Evolutionary conservation across 2,888 invertebrate genomes (phyloP).

Genomic region (Drosophila colorata): DNA sequence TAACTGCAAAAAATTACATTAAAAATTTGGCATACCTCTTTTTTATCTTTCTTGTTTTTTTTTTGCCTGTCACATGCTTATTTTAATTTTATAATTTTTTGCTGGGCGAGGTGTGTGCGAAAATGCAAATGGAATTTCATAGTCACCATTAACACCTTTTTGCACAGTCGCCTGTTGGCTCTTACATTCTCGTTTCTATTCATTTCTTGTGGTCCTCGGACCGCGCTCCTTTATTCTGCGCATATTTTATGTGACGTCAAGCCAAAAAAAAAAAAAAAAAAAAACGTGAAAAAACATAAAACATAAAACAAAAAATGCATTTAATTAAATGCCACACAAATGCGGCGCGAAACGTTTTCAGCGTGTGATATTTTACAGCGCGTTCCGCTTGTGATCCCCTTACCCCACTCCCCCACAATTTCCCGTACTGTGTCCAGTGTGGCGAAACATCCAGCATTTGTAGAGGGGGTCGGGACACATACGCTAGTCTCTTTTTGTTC

Average conservation of each 20-base stretch:
- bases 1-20: constrained; percentile 64
- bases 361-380: constrained; percentile 66
- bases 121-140: constrained; percentile 81
- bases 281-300: constrained; percentile 11
- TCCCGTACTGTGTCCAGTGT: constrained; percentile 10
- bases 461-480: not conserved
- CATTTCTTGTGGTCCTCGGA: constrained; percentile 36
- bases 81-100: constrained; percentile 55
- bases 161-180: constrained; percentile 52
- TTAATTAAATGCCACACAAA: constrained; percentile 80
- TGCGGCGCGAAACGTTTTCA: constrained; percentile 72
- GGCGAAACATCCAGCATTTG: constrained; percentile 1
- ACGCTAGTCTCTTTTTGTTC: not conserved
- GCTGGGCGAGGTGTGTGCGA: constrained; percentile 39
- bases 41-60: constrained; percentile 47
- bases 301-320: constrained; percentile 65
- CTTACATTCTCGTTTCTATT: constrained; percentile 51
- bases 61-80: constrained; percentile 33
- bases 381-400: constrained; percentile 8
- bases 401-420: not conserved
- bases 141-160: constrained; percentile 81
- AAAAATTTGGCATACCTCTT: constrained; percentile 51
- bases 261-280: constrained; percentile 11
- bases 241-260: constrained; percentile 72
- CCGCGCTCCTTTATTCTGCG: constrained; percentile 23